Percentiles rank a stretch among this genome's conserved stretches.
Evolutionary conservation across 2,113 vertebrate genomes (phyloP).

Genomic region (Corapipo altera): DNA sequence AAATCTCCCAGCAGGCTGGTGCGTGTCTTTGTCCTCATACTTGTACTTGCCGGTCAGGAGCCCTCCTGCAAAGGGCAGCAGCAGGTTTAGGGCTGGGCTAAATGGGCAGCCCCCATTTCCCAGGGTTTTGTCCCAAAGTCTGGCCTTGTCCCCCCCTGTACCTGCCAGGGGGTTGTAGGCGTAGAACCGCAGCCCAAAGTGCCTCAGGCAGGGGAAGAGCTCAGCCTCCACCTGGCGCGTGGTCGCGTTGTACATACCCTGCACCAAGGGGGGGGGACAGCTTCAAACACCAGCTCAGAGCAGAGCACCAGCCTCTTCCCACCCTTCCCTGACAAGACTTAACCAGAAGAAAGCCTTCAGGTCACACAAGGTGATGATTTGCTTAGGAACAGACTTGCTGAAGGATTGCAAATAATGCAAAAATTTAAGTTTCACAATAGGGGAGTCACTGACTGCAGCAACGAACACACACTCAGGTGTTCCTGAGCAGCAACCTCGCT

Average conservation of each 20-base stretch:
- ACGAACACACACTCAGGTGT: neutral
- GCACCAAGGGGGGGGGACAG: neutral
- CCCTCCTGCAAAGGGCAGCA: slow-evolving; percentile 77
- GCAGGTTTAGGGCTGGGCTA: neutral
- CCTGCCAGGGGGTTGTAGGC: slow-evolving; percentile 96
- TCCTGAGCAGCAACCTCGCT: neutral
- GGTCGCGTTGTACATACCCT: slow-evolving; percentile 98
- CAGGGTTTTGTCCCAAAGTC: neutral
- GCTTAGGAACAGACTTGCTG: neutral
- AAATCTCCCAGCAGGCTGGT: slow-evolving; percentile 83
- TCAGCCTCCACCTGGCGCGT: slow-evolving; percentile 90
- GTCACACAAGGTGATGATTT: neutral
- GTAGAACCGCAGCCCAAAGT: slow-evolving; percentile 86
- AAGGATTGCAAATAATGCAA: neutral
- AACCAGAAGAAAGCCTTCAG: fast-evolving
- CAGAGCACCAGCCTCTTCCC: slow-evolving; percentile 22
- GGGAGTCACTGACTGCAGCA: slow-evolving; percentile 43
- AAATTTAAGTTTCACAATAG: slow-evolving; percentile 68
- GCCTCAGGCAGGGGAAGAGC: slow-evolving; percentile 87
- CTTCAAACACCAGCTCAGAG: slow-evolving; percentile 46
- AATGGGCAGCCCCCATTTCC: neutral
- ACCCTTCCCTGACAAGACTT: neutral
- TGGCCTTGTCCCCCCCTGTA: slow-evolving; percentile 18
- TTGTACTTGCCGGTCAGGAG: slow-evolving; percentile 91
- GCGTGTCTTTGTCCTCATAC: slow-evolving; percentile 83